Base-by-base conservation (phyloP, 2,888 invertebrate genomes). In the Drosophila parthenogenetica region DNA sequence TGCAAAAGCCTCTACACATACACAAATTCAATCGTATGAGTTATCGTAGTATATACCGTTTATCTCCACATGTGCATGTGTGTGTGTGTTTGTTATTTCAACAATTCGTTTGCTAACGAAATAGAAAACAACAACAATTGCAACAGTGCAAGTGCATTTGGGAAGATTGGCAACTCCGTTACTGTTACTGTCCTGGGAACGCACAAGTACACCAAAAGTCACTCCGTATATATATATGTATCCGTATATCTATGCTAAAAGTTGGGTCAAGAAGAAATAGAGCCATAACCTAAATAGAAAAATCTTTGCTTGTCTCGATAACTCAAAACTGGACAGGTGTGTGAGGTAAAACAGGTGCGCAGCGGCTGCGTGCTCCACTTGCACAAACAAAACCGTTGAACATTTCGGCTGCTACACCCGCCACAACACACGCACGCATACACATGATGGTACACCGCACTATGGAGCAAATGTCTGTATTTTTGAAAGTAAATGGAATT, bases 1-100 rank as follows among this genome's bases (percentile, higher is more conserved):
- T 84, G 82, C 81, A 49, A 87, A 87, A 80, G 68, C 68, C 53
- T 61, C 60, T 77, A 77, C 68, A 77, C 54, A 83, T 77, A 77
- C 59, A 75, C 61, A 69, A 71, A 54, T 77, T 37, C 60, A 17
- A n/a, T 57, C 67, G 51, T 32, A 8, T 39, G 68, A 32, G 61
- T 37, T 49, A 50, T 55, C 45, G 50, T 51, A 40, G 50, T 51
- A 51, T 51, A 40, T 40, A 53, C 22, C 59, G 53, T 46, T 32
- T 43, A 61, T 61, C 61, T 50, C 43, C 59, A 50, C 59, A 50
- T 46, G 32, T 43, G 54, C 54, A 54, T 46, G 50, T 62, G 51
- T 65, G 53, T 62, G 54, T 65, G 57, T 66, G 25, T 35, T 19
- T 64, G 73, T 59, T 67, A 73, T 77, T 79, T 84, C 75, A 69